Conservation (phyloP, 64 coral and sea anemone genomes). For the Orbicella faveolata region DNA sequence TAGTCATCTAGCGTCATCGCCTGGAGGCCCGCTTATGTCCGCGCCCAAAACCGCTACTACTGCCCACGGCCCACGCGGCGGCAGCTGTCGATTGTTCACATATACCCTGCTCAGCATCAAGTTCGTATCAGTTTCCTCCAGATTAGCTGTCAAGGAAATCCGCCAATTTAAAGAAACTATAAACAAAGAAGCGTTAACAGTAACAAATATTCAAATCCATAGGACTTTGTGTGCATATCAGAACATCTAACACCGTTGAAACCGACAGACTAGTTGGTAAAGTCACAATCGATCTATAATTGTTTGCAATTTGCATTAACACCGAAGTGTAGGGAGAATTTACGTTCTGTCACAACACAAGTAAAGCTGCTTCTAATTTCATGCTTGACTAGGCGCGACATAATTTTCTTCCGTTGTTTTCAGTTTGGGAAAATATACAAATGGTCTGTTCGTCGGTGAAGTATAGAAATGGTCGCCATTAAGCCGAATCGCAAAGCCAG, state of each 20-base stretch:
- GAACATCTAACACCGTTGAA: neutral
- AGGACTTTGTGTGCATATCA: no score
- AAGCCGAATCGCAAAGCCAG: neutral
- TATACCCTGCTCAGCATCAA: neutral
- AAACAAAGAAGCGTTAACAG: constrained; percentile 13
- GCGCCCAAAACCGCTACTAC: neutral
- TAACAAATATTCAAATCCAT: no score
- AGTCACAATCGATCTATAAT: neutral
- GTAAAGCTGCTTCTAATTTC: constrained; percentile 18
- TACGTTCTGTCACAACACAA: neutral
- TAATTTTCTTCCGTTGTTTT: constrained; percentile 24
- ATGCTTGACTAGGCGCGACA: constrained; percentile 34
- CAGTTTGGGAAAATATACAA: neutral
- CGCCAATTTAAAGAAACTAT: neutral
- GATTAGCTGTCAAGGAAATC: neutral
- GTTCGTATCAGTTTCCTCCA: neutral
- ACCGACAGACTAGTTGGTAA: neutral
- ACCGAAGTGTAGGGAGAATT: neutral
- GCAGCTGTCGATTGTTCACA: neutral
- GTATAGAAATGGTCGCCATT: neutral
- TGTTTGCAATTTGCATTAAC: neutral
- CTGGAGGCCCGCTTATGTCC: neutral
- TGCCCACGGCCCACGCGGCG: neutral
- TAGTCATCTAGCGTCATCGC: neutral
- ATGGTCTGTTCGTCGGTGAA: neutral